phyloP scores from a whole-genome alignment of 2,113 vertebrate species.

The Xyrauchen texanus region DNA sequence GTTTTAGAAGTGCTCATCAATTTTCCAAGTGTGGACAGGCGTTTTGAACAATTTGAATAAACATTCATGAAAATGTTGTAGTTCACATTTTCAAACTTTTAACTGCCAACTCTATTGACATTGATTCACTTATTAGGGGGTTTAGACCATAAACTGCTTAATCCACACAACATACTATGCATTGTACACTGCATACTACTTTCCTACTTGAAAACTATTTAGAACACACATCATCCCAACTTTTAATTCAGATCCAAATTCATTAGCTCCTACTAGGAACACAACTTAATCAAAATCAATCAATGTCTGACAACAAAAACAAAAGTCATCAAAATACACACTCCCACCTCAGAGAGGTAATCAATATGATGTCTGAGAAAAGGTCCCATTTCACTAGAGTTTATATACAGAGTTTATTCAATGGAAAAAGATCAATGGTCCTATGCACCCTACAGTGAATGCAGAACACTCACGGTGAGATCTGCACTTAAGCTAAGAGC shows the following conservation, averaged over 20 bases:
- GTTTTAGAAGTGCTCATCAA: background rate
- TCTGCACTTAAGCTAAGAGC: conserved; percentile 9
- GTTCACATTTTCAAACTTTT: background rate
- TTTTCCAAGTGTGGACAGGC: background rate
- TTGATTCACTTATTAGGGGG: too few relatives aligned
- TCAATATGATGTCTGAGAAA: conserved; percentile 41
- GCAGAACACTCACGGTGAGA: conserved; percentile 5
- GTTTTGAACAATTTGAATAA: background rate
- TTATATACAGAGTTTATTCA: conserved; percentile 53
- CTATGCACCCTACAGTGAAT: conserved; percentile 17
- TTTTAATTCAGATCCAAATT: too few relatives aligned
- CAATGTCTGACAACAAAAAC: too few relatives aligned
- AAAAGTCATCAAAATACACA: background rate
- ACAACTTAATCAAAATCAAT: too few relatives aligned
- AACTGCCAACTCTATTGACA: background rate
- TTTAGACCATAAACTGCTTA: too few relatives aligned
- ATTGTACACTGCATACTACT: too few relatives aligned
- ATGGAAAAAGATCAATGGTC: conserved; percentile 40
- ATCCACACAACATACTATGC: too few relatives aligned
- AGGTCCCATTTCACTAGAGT: conserved; percentile 45
- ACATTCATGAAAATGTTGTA: background rate
- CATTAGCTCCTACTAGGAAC: too few relatives aligned
- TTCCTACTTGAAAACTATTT: too few relatives aligned
- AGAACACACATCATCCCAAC: too few relatives aligned
- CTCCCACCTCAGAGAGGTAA: conserved; percentile 20